phyloP scores from a whole-genome alignment of 2,797 vertebrate species.

The Amblyopsis hoosieri region DNA sequence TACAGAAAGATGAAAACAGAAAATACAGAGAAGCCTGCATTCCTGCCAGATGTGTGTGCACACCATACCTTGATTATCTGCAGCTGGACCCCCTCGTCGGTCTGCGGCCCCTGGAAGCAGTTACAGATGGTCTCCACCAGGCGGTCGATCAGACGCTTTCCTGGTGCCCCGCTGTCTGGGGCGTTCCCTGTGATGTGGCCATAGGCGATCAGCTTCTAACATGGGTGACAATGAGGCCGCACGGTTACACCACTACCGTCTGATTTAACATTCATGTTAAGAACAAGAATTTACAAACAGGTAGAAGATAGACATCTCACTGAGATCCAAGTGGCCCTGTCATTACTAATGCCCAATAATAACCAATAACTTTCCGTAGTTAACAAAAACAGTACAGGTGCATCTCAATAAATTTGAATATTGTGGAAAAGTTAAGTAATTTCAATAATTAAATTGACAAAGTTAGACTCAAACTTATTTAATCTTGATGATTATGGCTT shows the following conservation, averaged over 20 bases:
- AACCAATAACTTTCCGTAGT: too few relatives aligned
- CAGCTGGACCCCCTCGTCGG: constrained; percentile 95
- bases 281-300: too few relatives aligned
- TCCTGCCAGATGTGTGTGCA: constrained; percentile 5
- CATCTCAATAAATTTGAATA: too few relatives aligned
- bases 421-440: too few relatives aligned
- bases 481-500: too few relatives aligned
- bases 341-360: too few relatives aligned
- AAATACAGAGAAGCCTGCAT: constrained; percentile 23
- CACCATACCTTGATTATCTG: constrained; percentile 95
- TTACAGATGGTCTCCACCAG: constrained; percentile 94
- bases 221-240: not conserved
- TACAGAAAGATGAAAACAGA: not conserved
- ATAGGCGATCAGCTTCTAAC: constrained; percentile 94
- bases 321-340: too few relatives aligned
- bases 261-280: not conserved
- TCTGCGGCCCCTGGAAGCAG: constrained; percentile 96
- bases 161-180: constrained; percentile 88
- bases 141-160: constrained; percentile 93
- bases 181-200: constrained; percentile 98
- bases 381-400: too few relatives aligned
- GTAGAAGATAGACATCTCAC: too few relatives aligned
- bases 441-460: too few relatives aligned
- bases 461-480: too few relatives aligned
- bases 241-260: constrained; percentile 1